phyloP scores from a whole-genome alignment of 2,113 vertebrate genomes.

The Pelmatolapia mariae region DNA sequence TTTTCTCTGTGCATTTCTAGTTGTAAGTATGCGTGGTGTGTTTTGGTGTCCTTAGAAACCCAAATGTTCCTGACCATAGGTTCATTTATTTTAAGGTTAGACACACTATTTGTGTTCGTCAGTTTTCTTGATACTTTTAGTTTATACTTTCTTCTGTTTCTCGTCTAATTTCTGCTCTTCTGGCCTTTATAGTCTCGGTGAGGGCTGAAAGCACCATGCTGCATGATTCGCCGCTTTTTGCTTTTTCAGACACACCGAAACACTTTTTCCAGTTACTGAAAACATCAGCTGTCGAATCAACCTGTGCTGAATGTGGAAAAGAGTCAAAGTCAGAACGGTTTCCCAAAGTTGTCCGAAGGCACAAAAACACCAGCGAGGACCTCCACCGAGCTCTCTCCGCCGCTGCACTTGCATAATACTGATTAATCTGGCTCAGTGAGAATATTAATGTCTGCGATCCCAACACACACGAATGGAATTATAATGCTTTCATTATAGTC shows the following conservation, averaged over 20 bases:
- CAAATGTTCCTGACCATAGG: background rate
- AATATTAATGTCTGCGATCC: constrained; percentile 37
- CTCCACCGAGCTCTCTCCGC: background rate
- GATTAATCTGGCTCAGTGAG: constrained; percentile 31
- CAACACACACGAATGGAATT: constrained; percentile 36
- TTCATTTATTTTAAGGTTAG: background rate
- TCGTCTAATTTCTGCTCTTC: background rate
- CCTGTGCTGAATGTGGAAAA: background rate
- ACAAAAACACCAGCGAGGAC: background rate
- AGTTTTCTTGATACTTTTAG: background rate
- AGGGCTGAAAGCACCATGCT: background rate
- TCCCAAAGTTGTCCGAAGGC: background rate
- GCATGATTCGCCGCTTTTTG: background rate
- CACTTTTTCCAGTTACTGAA: background rate
- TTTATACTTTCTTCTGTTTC: background rate
- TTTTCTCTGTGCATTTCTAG: background rate
- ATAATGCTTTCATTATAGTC: constrained; percentile 37
- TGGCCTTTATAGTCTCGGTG: background rate
- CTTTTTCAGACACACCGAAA: background rate
- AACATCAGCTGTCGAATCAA: background rate
- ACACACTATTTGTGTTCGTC: background rate
- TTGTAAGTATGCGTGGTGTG: fast-evolving
- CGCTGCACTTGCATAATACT: constrained; percentile 23
- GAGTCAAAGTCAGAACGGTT: background rate
- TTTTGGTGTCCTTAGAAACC: background rate